phyloP scores from a whole-genome alignment of 2,797 vertebrate genomes.

The Muscicapa comitata region DNA sequence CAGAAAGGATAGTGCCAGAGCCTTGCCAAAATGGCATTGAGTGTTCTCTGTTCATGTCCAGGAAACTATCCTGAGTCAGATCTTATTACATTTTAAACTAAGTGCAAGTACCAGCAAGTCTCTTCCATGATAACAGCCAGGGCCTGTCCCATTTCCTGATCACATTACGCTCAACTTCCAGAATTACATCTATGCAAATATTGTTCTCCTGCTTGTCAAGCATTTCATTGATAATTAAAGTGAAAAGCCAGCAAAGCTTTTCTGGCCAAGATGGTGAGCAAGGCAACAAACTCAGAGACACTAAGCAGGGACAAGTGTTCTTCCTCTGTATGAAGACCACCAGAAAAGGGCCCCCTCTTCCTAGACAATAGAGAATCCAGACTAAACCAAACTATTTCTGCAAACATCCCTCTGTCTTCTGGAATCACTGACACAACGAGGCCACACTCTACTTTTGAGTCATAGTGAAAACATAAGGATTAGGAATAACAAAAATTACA shows the following conservation, averaged over 20 bases:
- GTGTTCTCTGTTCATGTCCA: conserved; percentile 20
- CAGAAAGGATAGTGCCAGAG: not conserved
- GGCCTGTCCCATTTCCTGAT: conserved; percentile 53
- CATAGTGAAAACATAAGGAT: not conserved
- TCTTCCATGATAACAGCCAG: conserved; percentile 34
- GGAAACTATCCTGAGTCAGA: conserved; percentile 58
- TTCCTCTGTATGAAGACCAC: not conserved
- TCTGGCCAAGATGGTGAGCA: not conserved
- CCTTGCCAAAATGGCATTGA: conserved; percentile 8
- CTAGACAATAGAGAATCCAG: not conserved
- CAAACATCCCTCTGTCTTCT: not conserved
- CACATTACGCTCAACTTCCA: conserved; percentile 41
- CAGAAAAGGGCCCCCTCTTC: not conserved
- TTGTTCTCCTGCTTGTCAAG: conserved; percentile 27
- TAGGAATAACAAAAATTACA: not conserved
- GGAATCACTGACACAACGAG: accelerated
- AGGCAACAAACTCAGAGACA: not conserved
- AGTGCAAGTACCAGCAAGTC: conserved; percentile 54
- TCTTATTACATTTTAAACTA: conserved; percentile 44
- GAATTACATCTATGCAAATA: conserved; percentile 50
- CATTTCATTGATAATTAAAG: conserved; percentile 47
- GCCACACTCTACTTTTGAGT: not conserved
- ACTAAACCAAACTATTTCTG: not conserved
- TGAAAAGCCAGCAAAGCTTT: conserved; percentile 4
- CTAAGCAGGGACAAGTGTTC: not conserved